Conservation (phyloP, 2,797 vertebrate genomes). For the Pseudopleuronectes americanus region DNA sequence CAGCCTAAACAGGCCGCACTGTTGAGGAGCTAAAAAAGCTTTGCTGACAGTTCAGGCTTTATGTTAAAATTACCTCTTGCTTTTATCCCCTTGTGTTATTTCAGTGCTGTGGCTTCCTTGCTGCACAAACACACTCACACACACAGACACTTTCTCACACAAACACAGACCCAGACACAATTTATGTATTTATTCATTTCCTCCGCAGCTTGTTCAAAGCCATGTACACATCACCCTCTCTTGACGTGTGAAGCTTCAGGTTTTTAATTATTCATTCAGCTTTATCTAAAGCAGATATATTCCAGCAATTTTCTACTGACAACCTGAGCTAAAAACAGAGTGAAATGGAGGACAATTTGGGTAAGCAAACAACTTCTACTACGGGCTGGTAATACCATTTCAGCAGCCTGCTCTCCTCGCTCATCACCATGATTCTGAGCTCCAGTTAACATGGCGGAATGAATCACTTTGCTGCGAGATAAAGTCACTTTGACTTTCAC, state of each 20-base stretch:
- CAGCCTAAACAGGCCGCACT: constrained; percentile 27
- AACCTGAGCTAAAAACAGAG: constrained; percentile 57
- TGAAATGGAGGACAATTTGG: constrained; percentile 54
- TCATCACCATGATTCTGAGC: constrained; percentile 45
- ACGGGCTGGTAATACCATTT: constrained; percentile 30
- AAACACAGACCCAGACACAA: constrained; percentile 40
- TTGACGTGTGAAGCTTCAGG: constrained; percentile 70
- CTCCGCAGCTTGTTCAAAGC: constrained; percentile 73
- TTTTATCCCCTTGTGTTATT: constrained; percentile 71
- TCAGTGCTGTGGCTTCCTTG: constrained; percentile 58
- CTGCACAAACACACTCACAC: constrained; percentile 43
- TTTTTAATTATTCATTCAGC: constrained; percentile 81
- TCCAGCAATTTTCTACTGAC: constrained; percentile 70
- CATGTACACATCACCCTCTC: constrained; percentile 71
- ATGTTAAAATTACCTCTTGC: constrained; percentile 67
- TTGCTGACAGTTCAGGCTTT: constrained; percentile 63
- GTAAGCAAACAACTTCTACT: constrained; percentile 54
- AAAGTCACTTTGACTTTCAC: constrained; percentile 35
- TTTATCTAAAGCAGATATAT: constrained; percentile 75
- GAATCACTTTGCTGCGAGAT: constrained; percentile 41
- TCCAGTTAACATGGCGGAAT: constrained; percentile 39
- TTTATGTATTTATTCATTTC: constrained; percentile 80
- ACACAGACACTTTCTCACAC: constrained; percentile 1
- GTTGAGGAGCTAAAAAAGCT: constrained; percentile 48
- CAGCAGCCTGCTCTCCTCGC: constrained; percentile 37